A percentile compares a stretch with the other conserved stretches of the same genome.
phyloP scores from a whole-genome alignment of 2,113 vertebrate species.

The Gymnarchus niloticus region DNA sequence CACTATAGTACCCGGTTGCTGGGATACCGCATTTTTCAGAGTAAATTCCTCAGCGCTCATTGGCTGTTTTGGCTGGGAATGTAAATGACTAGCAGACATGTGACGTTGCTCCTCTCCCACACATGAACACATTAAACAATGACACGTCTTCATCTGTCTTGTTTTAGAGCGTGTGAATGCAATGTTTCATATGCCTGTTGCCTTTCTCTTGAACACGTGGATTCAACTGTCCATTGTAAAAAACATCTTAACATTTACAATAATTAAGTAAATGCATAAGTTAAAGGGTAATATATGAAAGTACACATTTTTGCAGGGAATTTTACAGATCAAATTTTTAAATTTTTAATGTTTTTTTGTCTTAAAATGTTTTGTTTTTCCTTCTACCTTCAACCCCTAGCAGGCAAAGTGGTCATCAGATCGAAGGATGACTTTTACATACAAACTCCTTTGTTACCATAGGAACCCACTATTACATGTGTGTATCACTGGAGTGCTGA shows the following conservation, averaged over 20 bases:
- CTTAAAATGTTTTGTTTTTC: too few relatives aligned
- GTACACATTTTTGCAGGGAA: too few relatives aligned
- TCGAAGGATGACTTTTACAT: not conserved
- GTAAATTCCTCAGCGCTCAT: not conserved
- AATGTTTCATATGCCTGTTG: not conserved
- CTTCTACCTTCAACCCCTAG: too few relatives aligned
- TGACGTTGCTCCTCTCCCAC: not conserved
- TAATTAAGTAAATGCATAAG: too few relatives aligned
- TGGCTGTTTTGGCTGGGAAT: constrained; percentile 24
- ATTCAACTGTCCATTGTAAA: not conserved
- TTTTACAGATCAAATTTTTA: too few relatives aligned
- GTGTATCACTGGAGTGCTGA: not conserved
- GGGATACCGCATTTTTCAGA: constrained; percentile 27
- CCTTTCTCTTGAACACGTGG: not conserved
- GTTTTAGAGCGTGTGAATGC: not conserved
- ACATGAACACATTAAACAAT: not conserved
- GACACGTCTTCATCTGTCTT: not conserved
- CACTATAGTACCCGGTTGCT: constrained; percentile 16
- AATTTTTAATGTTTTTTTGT: too few relatives aligned
- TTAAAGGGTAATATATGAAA: too few relatives aligned
- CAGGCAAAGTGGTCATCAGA: not conserved
- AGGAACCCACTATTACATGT: not conserved
- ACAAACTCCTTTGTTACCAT: not conserved
- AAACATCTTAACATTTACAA: too few relatives aligned
- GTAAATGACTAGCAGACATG: constrained; percentile 10